phyloP scores from a whole-genome alignment of 1,140 invertebrate genomes.

The Galleria mellonella region DNA sequence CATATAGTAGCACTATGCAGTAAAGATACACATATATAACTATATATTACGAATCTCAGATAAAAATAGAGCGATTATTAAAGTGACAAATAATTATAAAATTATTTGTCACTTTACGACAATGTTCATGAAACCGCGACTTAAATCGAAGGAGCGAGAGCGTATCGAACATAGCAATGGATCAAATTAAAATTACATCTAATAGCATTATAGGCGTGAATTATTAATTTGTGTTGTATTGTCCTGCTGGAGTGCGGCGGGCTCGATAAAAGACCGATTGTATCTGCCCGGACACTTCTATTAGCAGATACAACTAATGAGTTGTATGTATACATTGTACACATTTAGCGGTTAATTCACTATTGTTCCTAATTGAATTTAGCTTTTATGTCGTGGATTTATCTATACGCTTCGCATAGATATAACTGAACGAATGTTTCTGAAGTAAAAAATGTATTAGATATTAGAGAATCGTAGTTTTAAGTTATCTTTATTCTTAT shows the following conservation, averaged over 20 bases:
- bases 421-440: no score
- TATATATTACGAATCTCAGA: no score
- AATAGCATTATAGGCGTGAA: slow-evolving; percentile 55
- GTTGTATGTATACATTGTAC: neutral
- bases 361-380: neutral
- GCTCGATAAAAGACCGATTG: slow-evolving; percentile 21
- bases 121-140: neutral
- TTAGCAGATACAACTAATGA: slow-evolving; percentile 13
- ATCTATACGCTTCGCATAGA: no score
- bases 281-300: slow-evolving; percentile 11
- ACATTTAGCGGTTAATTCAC: neutral
- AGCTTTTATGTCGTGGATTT: neutral
- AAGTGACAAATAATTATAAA: no score
- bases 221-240: slow-evolving; percentile 65
- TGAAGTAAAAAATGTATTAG: no score
- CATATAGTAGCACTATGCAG: no score
- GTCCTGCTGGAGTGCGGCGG: slow-evolving; percentile 27
- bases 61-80: no score
- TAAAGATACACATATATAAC: no score
- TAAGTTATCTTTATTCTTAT: no score
- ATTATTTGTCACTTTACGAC: no score
- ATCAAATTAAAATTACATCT: slow-evolving; percentile 62
- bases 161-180: slow-evolving; percentile 47
- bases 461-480: no score
- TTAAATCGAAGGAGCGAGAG: slow-evolving; percentile 22